A percentile compares a stretch with the other conserved stretches of the same genome.
Evolutionary conservation across 2,888 invertebrate species (phyloP).

Genomic region (Listrodromus nycthemerus): DNA sequence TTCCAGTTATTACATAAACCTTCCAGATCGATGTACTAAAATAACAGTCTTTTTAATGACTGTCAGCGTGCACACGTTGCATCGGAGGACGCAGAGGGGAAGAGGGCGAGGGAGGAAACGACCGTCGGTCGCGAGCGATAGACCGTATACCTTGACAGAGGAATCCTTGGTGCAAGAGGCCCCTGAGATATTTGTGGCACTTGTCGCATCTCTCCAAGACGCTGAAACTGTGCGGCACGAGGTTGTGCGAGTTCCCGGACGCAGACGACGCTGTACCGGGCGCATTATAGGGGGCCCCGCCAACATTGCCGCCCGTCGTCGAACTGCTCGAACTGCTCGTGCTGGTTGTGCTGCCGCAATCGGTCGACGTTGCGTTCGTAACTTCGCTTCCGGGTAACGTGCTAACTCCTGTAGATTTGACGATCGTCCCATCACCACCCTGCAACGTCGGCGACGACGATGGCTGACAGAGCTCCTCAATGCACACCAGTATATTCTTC

Average conservation of each 20-base stretch:
- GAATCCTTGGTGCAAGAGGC: conserved; percentile 89
- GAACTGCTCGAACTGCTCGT: conserved; percentile 23
- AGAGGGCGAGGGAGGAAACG: neutral
- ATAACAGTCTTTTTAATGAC: neutral
- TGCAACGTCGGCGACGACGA: conserved; percentile 72
- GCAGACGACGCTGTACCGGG: conserved; percentile 66
- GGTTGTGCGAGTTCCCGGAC: conserved; percentile 82
- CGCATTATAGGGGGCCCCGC: conserved; percentile 42
- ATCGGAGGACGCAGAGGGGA: neutral
- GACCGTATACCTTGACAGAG: conserved; percentile 87
- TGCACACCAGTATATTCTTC: conserved; percentile 88
- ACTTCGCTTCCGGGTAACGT: conserved; percentile 65
- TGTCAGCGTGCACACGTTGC: neutral
- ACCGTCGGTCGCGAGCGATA: neutral
- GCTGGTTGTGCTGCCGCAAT: conserved; percentile 21
- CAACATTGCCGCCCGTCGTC: conserved; percentile 32
- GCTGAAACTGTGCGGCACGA: conserved; percentile 89
- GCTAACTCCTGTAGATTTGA: conserved; percentile 66
- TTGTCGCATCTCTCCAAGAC: conserved; percentile 89
- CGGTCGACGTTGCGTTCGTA: conserved; percentile 62
- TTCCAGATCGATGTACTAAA: no score
- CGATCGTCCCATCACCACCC: conserved; percentile 66
- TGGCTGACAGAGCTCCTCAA: conserved; percentile 87
- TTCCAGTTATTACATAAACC: no score
- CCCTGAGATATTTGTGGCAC: conserved; percentile 90